phyloP scores from a whole-genome alignment of 2,113 vertebrate genomes.

The Mystacornis crossleyi region DNA sequence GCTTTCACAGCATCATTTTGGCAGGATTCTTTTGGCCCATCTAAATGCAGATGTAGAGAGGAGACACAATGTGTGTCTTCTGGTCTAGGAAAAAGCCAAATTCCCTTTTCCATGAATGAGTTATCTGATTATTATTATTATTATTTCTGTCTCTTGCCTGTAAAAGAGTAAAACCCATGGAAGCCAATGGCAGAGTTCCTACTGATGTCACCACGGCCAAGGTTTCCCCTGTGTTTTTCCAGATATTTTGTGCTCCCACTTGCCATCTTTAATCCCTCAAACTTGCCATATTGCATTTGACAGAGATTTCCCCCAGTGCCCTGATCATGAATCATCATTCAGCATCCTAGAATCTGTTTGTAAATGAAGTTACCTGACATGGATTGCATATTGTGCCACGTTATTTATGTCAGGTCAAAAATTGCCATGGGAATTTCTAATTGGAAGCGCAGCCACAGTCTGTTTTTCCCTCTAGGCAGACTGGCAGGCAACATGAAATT shows the following conservation, averaged over 20 bases:
- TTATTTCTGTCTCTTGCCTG: not conserved
- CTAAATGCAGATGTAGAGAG: not conserved
- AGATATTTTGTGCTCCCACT: not conserved
- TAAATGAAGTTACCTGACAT: not conserved
- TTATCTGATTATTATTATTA: not conserved
- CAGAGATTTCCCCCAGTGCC: not conserved
- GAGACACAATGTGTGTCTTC: not conserved
- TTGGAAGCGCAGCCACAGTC: not conserved
- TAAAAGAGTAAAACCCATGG: not conserved
- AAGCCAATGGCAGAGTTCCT: not conserved
- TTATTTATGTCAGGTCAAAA: constrained; percentile 23
- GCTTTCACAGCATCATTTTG: not conserved
- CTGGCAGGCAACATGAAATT: not conserved
- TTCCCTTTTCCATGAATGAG: not conserved
- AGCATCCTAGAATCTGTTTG: not conserved
- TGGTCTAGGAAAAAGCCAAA: not conserved
- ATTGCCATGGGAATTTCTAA: not conserved
- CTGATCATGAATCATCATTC: not conserved
- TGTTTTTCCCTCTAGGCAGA: not conserved
- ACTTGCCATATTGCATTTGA: not conserved
- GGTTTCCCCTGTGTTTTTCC: not conserved
- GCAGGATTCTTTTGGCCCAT: not conserved
- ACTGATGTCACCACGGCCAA: not conserved
- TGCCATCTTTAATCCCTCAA: not conserved
- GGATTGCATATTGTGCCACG: not conserved